These are phyloP conservation scores for Chauna torquata DNA, from an alignment of 2,113 vertebrate species.

Conservation along the genomic window DNA sequence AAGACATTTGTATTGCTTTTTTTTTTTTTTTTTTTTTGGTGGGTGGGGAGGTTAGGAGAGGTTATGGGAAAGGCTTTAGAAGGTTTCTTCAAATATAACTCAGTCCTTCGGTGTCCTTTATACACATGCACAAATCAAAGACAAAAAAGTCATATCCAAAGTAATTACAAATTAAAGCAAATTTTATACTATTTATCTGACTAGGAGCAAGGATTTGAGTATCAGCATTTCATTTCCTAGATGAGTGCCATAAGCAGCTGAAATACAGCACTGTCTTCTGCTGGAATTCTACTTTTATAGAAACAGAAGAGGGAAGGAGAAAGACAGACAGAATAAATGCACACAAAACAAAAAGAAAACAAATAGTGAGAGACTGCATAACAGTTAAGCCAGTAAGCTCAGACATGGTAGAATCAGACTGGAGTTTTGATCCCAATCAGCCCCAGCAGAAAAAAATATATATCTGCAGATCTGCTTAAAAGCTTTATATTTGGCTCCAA, in stretches of 20 bases:
- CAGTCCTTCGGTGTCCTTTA: neutral
- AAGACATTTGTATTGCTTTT: neutral
- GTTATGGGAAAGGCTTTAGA: neutral
- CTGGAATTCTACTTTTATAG: neutral
- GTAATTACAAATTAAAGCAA: neutral
- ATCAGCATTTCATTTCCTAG: neutral
- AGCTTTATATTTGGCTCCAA: neutral
- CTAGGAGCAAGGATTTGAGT: neutral
- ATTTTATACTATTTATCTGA: neutral
- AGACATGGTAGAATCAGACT: neutral
- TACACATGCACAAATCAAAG: neutral
- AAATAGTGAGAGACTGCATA: neutral
- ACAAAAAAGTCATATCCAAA: neutral
- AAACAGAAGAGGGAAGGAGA: neutral
- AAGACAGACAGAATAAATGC: neutral
- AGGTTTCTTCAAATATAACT: neutral
- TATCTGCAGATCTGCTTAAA: neutral
- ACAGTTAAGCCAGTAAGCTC: neutral
- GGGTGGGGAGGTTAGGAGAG: neutral
- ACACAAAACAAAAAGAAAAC: neutral
- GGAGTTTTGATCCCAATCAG: neutral
- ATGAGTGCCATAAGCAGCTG: neutral
- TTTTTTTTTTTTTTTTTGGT: neutral
- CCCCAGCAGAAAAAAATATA: neutral
- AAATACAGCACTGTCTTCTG: neutral